Conservation (phyloP, 1,140 invertebrate species). For the Vanessa tameamea region DNA sequence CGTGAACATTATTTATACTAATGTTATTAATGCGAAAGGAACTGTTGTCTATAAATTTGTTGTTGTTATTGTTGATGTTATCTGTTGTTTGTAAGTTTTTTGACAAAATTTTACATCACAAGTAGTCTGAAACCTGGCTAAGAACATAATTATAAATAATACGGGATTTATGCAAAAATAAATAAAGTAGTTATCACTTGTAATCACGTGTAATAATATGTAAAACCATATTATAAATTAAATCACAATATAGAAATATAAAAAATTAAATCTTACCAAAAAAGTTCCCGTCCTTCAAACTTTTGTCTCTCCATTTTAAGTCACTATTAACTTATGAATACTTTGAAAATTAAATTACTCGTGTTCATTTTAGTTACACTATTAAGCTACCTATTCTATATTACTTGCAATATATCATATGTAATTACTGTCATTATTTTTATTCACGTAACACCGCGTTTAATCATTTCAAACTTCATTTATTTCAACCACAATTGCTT, state of each 20-base stretch:
- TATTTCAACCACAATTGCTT: conserved; percentile 15
- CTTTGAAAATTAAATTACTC: conserved; percentile 26
- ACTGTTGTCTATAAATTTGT: too few species aligned
- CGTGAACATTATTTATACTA: too few species aligned
- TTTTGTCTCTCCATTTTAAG: conserved; percentile 51
- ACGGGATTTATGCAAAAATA: too few species aligned
- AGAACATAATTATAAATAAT: too few species aligned
- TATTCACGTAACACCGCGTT: conserved; percentile 48
- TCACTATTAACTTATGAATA: conserved; percentile 33
- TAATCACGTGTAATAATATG: too few species aligned
- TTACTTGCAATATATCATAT: conserved; percentile 22
- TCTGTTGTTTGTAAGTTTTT: too few species aligned
- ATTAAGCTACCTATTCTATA: conserved; percentile 16
- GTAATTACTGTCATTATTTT: conserved; percentile 33
- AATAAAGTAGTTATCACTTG: too few species aligned
- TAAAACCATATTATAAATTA: neutral
- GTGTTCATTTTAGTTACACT: conserved; percentile 52
- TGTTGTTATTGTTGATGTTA: too few species aligned
- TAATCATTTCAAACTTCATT: conserved; percentile 29
- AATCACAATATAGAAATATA: neutral
- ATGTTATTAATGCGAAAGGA: too few species aligned
- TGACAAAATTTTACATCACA: too few species aligned
- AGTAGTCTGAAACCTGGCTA: too few species aligned
- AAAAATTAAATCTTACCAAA: conserved; percentile 55
- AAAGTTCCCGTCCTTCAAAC: conserved; percentile 42